These are phyloP conservation scores for Horisme vitalbata DNA, from an alignment of 2,888 invertebrate species.

Conservation along the genomic window DNA sequence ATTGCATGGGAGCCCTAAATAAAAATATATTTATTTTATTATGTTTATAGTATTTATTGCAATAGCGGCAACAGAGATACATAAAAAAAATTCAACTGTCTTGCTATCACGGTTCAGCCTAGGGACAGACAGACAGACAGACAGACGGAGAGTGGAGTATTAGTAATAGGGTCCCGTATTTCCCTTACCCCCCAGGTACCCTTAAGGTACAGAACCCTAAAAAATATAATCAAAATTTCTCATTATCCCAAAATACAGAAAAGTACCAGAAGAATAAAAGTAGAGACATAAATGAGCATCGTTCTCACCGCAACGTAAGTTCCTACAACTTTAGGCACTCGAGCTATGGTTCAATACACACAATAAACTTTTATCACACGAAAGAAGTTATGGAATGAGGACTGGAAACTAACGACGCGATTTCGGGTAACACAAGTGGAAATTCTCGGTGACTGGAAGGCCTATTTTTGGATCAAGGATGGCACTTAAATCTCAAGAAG, in stretches of 20 bases:
- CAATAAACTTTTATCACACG: conserved; percentile 33
- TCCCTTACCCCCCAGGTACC: too few relatives aligned
- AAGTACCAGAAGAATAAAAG: conserved; percentile 10
- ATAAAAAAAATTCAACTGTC: too few relatives aligned
- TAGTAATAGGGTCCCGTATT: too few relatives aligned
- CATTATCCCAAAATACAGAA: neutral
- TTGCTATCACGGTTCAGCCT: too few relatives aligned
- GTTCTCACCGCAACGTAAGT: conserved; percentile 22
- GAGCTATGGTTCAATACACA: conserved; percentile 25
- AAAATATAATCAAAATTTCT: too few relatives aligned
- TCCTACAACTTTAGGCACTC: conserved; percentile 20
- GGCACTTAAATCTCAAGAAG: conserved; percentile 28
- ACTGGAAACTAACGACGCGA: conserved; percentile 31
- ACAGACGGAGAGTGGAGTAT: too few relatives aligned
- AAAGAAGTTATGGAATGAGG: conserved; percentile 31
- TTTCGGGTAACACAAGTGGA: conserved; percentile 33
- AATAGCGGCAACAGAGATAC: too few relatives aligned
- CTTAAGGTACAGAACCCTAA: too few relatives aligned
- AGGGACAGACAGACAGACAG: too few relatives aligned
- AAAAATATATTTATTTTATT: too few relatives aligned
- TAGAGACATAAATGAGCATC: conserved; percentile 13
- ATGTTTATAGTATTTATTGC: too few relatives aligned
- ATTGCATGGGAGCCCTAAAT: too few relatives aligned
- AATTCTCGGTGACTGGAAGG: conserved; percentile 26
- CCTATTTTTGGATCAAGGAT: conserved; percentile 30